These are phyloP conservation scores for Trinectes maculatus DNA, from an alignment of 2,113 vertebrate species.

Conservation along the genomic window DNA sequence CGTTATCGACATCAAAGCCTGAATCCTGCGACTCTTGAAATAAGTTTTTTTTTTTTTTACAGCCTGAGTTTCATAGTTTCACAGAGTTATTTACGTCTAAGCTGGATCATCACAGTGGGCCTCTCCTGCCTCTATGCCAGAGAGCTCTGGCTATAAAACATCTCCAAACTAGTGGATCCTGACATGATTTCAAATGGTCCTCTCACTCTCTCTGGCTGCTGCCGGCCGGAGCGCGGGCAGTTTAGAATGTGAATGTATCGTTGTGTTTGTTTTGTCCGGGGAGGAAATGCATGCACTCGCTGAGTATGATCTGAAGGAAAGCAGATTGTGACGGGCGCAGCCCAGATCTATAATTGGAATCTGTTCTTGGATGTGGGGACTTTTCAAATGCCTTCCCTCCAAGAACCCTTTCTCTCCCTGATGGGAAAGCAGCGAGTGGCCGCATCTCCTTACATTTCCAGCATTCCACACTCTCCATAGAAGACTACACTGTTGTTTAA, in stretches of 20 bases:
- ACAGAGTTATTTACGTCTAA: conserved; percentile 65
- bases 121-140: conserved; percentile 24
- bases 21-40: conserved; percentile 34
- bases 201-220: conserved; percentile 36
- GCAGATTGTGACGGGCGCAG: conserved; percentile 80
- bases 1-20: conserved; percentile 54
- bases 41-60: conserved; percentile 39
- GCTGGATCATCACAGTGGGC: conserved; percentile 25
- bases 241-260: conserved; percentile 67
- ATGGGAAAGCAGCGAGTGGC: conserved; percentile 63
- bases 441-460: conserved; percentile 61
- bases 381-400: conserved; percentile 60
- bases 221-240: conserved; percentile 43
- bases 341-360: conserved; percentile 88
- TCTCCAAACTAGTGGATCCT: conserved; percentile 57
- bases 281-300: conserved; percentile 75
- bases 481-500: conserved; percentile 18
- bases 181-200: conserved; percentile 62
- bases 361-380: conserved; percentile 82
- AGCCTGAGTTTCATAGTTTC: conserved; percentile 37
- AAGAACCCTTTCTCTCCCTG: conserved; percentile 66
- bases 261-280: conserved; percentile 84
- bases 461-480: conserved; percentile 34
- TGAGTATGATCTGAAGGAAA: conserved; percentile 82
- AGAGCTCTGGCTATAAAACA: conserved; percentile 48